Conservation (phyloP, 2,797 vertebrate genomes). For the Myotis findleyi region DNA sequence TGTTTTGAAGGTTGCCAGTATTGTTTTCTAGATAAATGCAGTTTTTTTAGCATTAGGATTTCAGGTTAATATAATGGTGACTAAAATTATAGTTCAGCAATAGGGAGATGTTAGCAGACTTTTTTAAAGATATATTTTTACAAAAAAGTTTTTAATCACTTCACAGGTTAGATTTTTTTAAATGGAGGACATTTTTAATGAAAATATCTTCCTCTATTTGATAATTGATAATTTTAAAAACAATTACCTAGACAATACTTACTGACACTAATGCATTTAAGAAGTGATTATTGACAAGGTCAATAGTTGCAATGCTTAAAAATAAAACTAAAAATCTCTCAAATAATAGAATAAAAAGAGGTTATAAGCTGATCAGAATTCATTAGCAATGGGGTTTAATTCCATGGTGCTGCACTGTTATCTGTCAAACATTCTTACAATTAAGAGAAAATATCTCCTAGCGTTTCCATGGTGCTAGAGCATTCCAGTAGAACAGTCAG, state of each 20-base stretch:
- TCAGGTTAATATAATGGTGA: conserved; percentile 9
- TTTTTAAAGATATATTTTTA: conserved; percentile 31
- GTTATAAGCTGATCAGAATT: conserved; percentile 81
- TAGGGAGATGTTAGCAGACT: conserved; percentile 7
- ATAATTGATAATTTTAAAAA: conserved; percentile 23
- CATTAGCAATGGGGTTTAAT: conserved; percentile 81
- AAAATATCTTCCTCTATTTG: conserved; percentile 10
- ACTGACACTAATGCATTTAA: neutral
- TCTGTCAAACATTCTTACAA: conserved; percentile 88
- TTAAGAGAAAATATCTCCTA: conserved; percentile 86
- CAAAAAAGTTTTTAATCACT: conserved; percentile 65
- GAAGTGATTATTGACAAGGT: conserved; percentile 50
- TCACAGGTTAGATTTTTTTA: neutral
- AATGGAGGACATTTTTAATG: conserved; percentile 38
- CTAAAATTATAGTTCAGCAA: neutral
- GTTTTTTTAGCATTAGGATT: conserved; percentile 28
- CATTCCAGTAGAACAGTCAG: conserved; percentile 86
- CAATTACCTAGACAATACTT: neutral
- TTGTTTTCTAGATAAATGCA: neutral
- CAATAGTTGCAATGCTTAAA: conserved; percentile 65
- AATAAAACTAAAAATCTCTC: conserved; percentile 63
- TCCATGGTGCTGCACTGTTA: conserved; percentile 82
- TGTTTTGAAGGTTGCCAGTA: neutral
- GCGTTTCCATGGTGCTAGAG: conserved; percentile 89
- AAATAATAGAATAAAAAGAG: conserved; percentile 66